Percentiles rank a stretch among this genome's conserved stretches.
Conservation (phyloP, 2,113 vertebrate genomes). For the Sceloporus undulatus region DNA sequence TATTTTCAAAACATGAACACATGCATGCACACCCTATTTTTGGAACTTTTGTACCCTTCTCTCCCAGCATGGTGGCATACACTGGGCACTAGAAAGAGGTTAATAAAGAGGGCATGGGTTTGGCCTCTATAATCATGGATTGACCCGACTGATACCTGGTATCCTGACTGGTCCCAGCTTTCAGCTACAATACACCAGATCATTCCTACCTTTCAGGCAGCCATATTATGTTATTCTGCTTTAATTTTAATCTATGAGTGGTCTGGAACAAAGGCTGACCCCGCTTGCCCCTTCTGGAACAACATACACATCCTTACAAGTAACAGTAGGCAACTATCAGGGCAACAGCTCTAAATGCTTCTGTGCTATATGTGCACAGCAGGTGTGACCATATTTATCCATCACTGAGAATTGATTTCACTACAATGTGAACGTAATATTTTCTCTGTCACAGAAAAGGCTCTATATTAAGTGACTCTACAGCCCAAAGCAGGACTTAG, state of each 20-base stretch:
- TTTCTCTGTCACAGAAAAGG: not conserved
- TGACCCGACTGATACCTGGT: not conserved
- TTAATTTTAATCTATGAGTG: not conserved
- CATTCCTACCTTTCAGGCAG: not conserved
- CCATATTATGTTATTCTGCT: not conserved
- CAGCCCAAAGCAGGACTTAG: not conserved
- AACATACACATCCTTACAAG: not conserved
- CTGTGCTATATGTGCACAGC: not conserved
- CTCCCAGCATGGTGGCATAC: not conserved
- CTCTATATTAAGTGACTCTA: not conserved
- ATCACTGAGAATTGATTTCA: not conserved
- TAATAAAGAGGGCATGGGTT: not conserved
- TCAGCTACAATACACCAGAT: not conserved
- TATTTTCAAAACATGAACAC: conserved; percentile 46
- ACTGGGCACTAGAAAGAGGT: not conserved
- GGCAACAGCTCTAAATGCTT: not conserved
- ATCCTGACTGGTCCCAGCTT: not conserved
- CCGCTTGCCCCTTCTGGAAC: not conserved
- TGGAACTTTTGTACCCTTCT: not conserved
- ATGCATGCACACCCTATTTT: not conserved
- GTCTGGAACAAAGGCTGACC: not conserved
- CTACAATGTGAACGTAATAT: not conserved
- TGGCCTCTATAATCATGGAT: not conserved
- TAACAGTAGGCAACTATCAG: not conserved
- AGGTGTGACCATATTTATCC: not conserved